A percentile compares a stretch with the other conserved stretches of the same genome.
Evolutionary conservation across 2,113 vertebrate genomes (phyloP).

Genomic region (Parotia lawesii): DNA sequence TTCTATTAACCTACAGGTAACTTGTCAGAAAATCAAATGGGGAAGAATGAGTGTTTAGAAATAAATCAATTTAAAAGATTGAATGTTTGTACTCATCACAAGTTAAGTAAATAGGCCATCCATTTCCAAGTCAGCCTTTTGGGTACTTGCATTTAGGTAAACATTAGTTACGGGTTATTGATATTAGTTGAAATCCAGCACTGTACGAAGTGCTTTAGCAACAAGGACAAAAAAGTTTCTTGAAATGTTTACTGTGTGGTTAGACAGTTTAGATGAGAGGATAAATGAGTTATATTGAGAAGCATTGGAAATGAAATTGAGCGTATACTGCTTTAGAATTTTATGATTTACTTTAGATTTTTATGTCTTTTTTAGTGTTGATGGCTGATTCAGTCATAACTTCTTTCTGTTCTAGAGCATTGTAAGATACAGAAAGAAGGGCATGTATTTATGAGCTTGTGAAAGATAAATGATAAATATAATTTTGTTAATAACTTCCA

Average conservation of each 20-base stretch:
- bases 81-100: conserved; percentile 35
- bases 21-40: conserved; percentile 70
- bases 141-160: background rate
- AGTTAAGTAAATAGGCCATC: conserved; percentile 44
- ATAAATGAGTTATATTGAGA: background rate
- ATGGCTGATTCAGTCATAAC: background rate
- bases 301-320: background rate
- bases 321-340: background rate
- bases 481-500: background rate
- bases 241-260: background rate
- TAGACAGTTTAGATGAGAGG: background rate
- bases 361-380: background rate
- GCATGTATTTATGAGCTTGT: background rate
- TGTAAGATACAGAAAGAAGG: background rate
- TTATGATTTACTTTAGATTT: background rate
- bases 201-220: background rate
- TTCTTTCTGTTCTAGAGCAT: background rate
- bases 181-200: conserved; percentile 14
- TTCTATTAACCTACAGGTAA: conserved; percentile 59
- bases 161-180: background rate
- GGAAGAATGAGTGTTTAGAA: conserved; percentile 57
- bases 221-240: background rate
- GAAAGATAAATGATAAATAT: background rate
- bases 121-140: conserved; percentile 29
- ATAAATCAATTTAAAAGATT: conserved; percentile 52